Percentiles rank a stretch among this genome's conserved stretches.
These are phyloP conservation scores for Goniozus legneri DNA, from an alignment of 1,140 invertebrate species.

Conservation along the genomic window DNA sequence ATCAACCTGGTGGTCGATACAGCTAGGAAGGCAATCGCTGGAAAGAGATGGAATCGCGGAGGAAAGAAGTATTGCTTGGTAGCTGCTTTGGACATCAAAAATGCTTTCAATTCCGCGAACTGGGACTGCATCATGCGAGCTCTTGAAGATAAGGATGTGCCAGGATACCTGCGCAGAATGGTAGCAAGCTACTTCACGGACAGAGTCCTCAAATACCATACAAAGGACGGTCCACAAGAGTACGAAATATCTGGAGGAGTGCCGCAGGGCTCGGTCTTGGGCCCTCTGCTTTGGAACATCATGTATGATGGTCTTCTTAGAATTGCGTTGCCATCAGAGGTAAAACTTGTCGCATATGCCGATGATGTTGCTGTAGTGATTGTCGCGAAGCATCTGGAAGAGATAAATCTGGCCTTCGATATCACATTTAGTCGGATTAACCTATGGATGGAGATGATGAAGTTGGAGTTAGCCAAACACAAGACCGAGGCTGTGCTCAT, in stretches of 20 bases:
- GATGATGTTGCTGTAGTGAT: constrained; percentile 11
- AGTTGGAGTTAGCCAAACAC: constrained; percentile 11
- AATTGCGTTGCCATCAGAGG: neutral
- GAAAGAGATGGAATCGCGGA: neutral
- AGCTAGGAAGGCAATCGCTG: neutral
- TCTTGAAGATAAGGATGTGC: neutral
- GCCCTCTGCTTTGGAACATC: neutral
- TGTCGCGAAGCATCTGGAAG: constrained; percentile 9
- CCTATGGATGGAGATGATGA: constrained; percentile 1
- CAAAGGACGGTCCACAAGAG: neutral
- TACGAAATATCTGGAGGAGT: neutral
- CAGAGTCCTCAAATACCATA: neutral
- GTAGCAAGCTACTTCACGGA: neutral
- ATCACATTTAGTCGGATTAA: neutral
- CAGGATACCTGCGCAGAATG: neutral
- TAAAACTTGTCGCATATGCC: constrained; percentile 6
- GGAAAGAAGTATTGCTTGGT: constrained; percentile 3
- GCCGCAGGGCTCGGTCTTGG: neutral
- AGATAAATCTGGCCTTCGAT: neutral
- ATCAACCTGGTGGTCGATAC: neutral
- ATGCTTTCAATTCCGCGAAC: constrained; percentile 1
- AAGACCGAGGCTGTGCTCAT: constrained; percentile 19
- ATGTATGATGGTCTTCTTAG: constrained; percentile 1
- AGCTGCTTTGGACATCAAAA: neutral
- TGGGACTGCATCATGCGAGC: neutral